Conservation (phyloP, 1,140 invertebrate genomes). For the Bombyx mori region DNA sequence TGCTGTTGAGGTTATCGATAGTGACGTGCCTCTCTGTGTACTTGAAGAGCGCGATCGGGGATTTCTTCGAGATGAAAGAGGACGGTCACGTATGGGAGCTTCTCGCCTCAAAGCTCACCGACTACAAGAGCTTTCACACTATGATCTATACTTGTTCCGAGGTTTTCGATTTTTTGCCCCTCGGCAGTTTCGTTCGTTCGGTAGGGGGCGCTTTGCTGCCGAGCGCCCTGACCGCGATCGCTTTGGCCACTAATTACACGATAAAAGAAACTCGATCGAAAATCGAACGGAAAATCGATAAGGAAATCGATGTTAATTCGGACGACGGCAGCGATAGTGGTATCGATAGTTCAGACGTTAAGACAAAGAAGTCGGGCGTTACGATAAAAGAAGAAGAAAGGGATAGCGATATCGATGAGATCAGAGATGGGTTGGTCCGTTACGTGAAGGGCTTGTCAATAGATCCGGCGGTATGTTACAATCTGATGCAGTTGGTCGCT, state of each 20-base stretch:
- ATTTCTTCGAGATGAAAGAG: constrained; percentile 57
- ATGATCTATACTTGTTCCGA: constrained; percentile 86
- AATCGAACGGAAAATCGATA: constrained; percentile 12
- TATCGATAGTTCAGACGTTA: constrained; percentile 19
- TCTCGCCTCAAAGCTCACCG: constrained; percentile 81
- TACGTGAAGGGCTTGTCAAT: constrained; percentile 29
- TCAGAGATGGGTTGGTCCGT: constrained; percentile 16
- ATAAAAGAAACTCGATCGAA: constrained; percentile 22
- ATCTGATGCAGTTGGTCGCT: constrained; percentile 77
- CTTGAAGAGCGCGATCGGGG: constrained; percentile 43
- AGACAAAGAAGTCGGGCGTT: neutral
- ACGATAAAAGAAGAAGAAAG: constrained; percentile 7
- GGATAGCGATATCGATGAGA: constrained; percentile 18
- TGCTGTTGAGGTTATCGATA: constrained; percentile 34
- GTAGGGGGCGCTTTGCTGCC: constrained; percentile 74
- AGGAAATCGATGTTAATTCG: constrained; percentile 21
- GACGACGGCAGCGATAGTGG: constrained; percentile 16
- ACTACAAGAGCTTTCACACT: constrained; percentile 86
- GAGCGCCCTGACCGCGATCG: constrained; percentile 59
- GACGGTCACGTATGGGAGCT: constrained; percentile 85
- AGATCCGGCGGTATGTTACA: constrained; percentile 79
- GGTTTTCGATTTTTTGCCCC: constrained; percentile 87
- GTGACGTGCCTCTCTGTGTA: constrained; percentile 30
- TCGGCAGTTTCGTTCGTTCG: constrained; percentile 67
- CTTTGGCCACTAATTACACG: constrained; percentile 63